Conservation (phyloP, 2,797 vertebrate genomes). For the Chrosomus eos region DNA sequence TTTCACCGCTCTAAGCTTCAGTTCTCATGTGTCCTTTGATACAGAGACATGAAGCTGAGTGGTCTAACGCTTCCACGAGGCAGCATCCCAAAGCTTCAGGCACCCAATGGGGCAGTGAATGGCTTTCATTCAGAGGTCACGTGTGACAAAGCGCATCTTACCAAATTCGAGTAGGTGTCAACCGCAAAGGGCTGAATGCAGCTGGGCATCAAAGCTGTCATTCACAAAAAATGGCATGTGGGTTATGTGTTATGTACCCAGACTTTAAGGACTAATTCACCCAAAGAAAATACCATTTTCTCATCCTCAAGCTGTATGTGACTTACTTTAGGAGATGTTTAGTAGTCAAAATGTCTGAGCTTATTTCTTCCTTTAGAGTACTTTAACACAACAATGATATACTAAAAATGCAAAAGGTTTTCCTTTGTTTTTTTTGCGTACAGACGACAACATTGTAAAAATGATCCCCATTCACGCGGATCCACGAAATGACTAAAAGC, state of each 20-base stretch:
- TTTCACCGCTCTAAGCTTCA: constrained; percentile 25
- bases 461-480: no score
- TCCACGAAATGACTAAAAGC: background rate
- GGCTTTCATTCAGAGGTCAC: constrained; percentile 70
- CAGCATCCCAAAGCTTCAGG: constrained; percentile 68
- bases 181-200: constrained; percentile 38
- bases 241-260: background rate
- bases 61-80: constrained; percentile 67
- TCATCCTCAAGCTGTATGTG: background rate
- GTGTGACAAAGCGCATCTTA: constrained; percentile 79
- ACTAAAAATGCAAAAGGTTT: no score
- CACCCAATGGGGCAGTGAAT: constrained; percentile 60
- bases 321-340: background rate
- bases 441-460: no score
- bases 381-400: no score
- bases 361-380: background rate
- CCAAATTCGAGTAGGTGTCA: constrained; percentile 78
- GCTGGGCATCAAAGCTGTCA: constrained; percentile 9
- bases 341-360: background rate
- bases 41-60: constrained; percentile 76
- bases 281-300: background rate
- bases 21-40: constrained; percentile 56
- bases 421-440: no score
- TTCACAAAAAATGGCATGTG: constrained; percentile 52
- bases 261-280: constrained; percentile 16